Evolutionary conservation across 2,888 invertebrate genomes (phyloP).

Genomic region (Synanthedon andrenaeformis): DNA sequence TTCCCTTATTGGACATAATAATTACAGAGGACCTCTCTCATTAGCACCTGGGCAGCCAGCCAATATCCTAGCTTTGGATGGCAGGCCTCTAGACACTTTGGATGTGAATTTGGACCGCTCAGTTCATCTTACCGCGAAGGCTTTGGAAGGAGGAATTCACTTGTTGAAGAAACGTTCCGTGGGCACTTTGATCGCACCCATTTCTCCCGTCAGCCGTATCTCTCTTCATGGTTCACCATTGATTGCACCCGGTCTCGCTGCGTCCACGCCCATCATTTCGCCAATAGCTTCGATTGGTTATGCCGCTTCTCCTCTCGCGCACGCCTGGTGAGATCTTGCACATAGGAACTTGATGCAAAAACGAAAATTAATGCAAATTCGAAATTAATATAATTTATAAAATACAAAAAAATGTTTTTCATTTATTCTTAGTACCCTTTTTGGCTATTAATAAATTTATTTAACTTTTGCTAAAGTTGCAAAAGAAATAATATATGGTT

Average conservation of each 20-base stretch:
- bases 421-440: no score
- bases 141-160: conserved; percentile 26
- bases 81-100: conserved; percentile 55
- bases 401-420: no score
- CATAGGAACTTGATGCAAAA: not conserved
- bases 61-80: conserved; percentile 48
- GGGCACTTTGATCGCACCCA: conserved; percentile 1
- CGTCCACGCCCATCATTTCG: conserved; percentile 8
- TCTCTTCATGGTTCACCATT: conserved; percentile 11
- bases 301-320: conserved; percentile 17
- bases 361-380: no score
- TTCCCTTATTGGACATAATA: conserved; percentile 23
- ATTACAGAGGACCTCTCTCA: conserved; percentile 52
- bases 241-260: conserved; percentile 5
- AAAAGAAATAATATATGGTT: no score
- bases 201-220: conserved; percentile 9
- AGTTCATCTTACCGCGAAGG: conserved; percentile 50
- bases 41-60: conserved; percentile 59
- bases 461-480: no score
- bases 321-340: not conserved
- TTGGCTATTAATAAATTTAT: no score
- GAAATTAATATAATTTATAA: no score
- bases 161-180: conserved; percentile 38
- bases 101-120: conserved; percentile 59
- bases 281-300: not conserved